phyloP scores from a whole-genome alignment of 2,113 vertebrate species.

The Ciconia boyciana region DNA sequence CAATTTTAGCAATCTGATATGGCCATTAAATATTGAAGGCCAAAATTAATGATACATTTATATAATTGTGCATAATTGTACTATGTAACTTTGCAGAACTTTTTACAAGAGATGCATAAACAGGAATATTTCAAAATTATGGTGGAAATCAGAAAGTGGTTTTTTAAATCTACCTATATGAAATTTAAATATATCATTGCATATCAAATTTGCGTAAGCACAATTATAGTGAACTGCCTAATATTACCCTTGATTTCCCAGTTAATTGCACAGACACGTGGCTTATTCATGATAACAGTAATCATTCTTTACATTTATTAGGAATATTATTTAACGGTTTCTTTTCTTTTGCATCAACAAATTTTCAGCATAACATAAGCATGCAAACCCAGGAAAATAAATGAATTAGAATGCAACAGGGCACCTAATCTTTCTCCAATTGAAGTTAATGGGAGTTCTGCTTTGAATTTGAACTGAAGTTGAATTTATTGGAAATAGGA shows the following conservation, averaged over 20 bases:
- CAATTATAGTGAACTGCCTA: background rate
- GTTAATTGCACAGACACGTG: background rate
- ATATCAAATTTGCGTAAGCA: slow-evolving; percentile 8
- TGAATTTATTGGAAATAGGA: slow-evolving; percentile 25
- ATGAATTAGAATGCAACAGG: background rate
- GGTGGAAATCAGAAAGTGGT: slow-evolving; percentile 4
- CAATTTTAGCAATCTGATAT: slow-evolving; percentile 63
- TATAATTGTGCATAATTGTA: slow-evolving; percentile 58
- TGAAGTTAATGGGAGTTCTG: background rate
- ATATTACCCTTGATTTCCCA: background rate
- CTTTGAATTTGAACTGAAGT: slow-evolving; percentile 27
- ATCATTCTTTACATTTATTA: background rate
- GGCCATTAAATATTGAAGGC: slow-evolving; percentile 59
- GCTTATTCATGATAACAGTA: background rate
- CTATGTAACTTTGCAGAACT: slow-evolving; percentile 44
- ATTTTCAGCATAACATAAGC: background rate
- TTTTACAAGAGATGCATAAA: slow-evolving; percentile 41
- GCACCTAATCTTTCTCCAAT: background rate
- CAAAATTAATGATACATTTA: slow-evolving; percentile 33
- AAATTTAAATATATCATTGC: slow-evolving; percentile 19
- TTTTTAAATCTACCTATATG: background rate
- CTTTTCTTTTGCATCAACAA: background rate
- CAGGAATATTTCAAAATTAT: slow-evolving; percentile 41
- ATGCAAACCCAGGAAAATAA: slow-evolving; percentile 16
- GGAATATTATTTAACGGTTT: background rate